Base-by-base conservation (phyloP, 2,888 invertebrate genomes). In the Lamellibrachia columna region DNA sequence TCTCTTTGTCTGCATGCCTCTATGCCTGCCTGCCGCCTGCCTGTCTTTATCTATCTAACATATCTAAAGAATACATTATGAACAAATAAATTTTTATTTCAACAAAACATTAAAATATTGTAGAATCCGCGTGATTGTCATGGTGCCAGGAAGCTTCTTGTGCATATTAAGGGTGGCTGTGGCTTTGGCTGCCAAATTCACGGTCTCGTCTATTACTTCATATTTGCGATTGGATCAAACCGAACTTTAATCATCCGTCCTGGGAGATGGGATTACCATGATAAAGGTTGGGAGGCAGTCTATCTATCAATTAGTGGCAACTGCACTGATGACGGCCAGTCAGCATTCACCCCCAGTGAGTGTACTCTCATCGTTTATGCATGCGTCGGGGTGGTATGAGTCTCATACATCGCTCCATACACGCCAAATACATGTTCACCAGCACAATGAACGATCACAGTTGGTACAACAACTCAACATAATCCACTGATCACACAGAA, bases 181-280 rank as follows among this genome's bases (percentile, higher is more conserved):
- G 75, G 75, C 75, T 75, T 75, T 75, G 75, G 75, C 75, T 75
- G 75, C 75, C 15, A 22, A 15, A 6, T 22, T 15, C 75, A 75
- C 75, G 1, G n/a, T 11, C 75, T 75, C 75, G 22, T 22, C 6
- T 75, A 75, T 75, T 3, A 75, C 75, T 75, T 75, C 75, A 75
- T 75, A 75, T n/a, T 75, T 75, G 75, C 75, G 75, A 75, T 75
- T 75, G 75, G 75, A 75, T 75, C n/a, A 75, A 75, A 75, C 75
- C 75, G 75, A 75, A 75, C 75, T 3, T 15, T 75, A n/a, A 22
- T 75, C 22, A 15, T 75, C 4, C 15, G 1, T 75, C 22, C 22
- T 22, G 4, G 22, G 22, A 6, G 6, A 6, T 22, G 15, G 22
- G 1, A 6, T 75, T 75, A 75, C 75, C 75, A 75, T 75, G n/a